These are phyloP conservation scores for Congeria kusceri DNA, from an alignment of 2,888 invertebrate species.

Conservation along the genomic window DNA sequence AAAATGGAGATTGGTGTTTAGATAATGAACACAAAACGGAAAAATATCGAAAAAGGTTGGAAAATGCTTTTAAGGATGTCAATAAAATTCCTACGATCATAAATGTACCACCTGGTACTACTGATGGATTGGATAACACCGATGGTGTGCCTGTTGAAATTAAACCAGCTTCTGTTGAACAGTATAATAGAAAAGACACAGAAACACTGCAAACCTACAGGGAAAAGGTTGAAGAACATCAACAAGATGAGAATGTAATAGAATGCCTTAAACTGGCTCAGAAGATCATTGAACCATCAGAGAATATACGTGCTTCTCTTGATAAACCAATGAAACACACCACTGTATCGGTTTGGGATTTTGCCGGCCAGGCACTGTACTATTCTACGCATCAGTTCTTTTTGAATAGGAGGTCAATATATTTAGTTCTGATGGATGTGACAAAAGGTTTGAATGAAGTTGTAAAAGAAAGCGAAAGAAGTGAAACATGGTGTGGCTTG, in stretches of 20 bases:
- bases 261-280: not conserved
- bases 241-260: not conserved
- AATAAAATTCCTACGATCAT: not conserved
- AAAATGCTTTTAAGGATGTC: not conserved
- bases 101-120: not conserved
- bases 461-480: constrained; percentile 12
- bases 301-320: not conserved
- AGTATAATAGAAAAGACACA: not conserved
- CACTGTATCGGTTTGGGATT: constrained; percentile 53
- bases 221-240: not conserved
- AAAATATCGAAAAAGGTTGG: not conserved
- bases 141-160: not conserved
- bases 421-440: constrained; percentile 51
- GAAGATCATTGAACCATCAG: not conserved
- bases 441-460: constrained; percentile 17
- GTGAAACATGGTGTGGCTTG: not conserved
- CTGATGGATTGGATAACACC: not conserved
- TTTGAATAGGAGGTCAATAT: constrained; percentile 49
- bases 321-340: not conserved
- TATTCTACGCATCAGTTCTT: constrained; percentile 61
- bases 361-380: no score
- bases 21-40: not conserved
- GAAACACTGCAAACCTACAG: not conserved
- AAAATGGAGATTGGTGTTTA: no score
- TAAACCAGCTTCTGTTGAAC: no score